Percentiles rank a stretch among this genome's conserved stretches.
phyloP scores from a whole-genome alignment of 2,797 vertebrate species.

The Rhinogobio ventralis region DNA sequence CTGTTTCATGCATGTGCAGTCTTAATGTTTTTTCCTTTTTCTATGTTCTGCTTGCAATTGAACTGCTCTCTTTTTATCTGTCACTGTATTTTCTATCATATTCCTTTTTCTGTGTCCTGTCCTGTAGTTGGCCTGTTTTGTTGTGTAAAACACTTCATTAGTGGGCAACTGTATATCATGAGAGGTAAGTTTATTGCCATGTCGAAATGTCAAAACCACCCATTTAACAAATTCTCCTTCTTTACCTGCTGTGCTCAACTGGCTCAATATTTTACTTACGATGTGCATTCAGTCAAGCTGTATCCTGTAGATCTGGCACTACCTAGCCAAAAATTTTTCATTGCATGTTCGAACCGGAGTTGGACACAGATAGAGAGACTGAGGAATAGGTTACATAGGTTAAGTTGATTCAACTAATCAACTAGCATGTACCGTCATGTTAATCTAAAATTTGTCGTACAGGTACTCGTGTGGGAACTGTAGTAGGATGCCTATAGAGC shows the following conservation, averaged over 20 bases:
- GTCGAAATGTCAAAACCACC: not conserved
- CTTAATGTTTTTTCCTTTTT: slow-evolving; percentile 20
- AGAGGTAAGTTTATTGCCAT: slow-evolving; percentile 88
- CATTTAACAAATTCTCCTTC: not conserved
- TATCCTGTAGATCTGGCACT: not conserved
- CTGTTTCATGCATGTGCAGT: slow-evolving; percentile 24
- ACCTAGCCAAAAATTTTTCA: rapidly evolving
- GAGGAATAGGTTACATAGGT: too few species aligned
- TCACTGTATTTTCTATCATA: slow-evolving; percentile 8
- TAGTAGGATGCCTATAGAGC: too few species aligned
- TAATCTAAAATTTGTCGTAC: too few species aligned
- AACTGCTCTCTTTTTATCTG: slow-evolving; percentile 16
- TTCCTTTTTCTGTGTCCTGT: slow-evolving; percentile 70
- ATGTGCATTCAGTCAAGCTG: not conserved
- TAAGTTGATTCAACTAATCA: too few species aligned
- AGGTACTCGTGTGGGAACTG: too few species aligned
- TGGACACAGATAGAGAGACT: too few species aligned
- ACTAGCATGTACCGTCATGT: too few species aligned
- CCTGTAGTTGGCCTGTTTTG: slow-evolving; percentile 97
- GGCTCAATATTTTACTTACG: slow-evolving; percentile 2
- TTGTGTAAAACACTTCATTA: slow-evolving; percentile 99
- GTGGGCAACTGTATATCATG: slow-evolving; percentile 99
- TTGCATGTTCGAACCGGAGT: too few species aligned
- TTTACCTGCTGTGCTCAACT: not conserved
- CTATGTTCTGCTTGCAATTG: slow-evolving; percentile 69